Base-by-base conservation (phyloP, 2,888 invertebrate species). In the Hyles lineata region DNA sequence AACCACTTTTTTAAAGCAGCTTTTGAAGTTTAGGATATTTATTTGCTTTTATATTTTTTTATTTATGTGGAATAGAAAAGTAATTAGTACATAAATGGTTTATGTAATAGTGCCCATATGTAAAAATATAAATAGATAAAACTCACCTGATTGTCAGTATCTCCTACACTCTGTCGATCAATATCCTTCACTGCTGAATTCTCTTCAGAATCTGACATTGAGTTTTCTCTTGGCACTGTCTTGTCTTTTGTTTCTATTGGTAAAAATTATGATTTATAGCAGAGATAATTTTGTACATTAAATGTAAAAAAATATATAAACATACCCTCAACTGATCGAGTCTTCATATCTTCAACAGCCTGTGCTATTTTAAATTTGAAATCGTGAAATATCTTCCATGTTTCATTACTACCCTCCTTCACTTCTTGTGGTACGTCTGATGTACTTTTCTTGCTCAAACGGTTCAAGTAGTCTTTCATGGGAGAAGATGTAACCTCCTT, bases 311-410 rank as follows among this genome's bases (percentile, higher is more conserved):
- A 73, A 58, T 67, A 61, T 21, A 29, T 59, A 8, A 59, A 77
- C 77, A 85, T 90, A 89, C 95, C 95, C 79, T 96, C 96, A 76
- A 89, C 92, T 79, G 97, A 96, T 73, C 96, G 96, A 15, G 96
- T 96, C 74, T 97, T 94, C 91, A 97, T 97, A 76, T 97, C 97
- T 85, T 97, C 97, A 70, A 97, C 97, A 58, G 97, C 97, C 85
- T 97, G 97, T 59, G 97, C 96, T 76, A 97, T 96, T 90, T 97
- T 97, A 70, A 96, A 97, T 87, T 95, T 96, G 73, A 97, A 96
- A 78, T 97, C 97, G 76, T 96, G 96, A 77, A 97, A 96, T 83
- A 97, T 95, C 82, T 96, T 96, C 97, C 97, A 97, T 8, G 96
- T 96, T 88, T 97, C 97, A 76, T 96, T 95, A 43, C 78, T 81